Percentiles rank a stretch among this genome's conserved stretches.
phyloP scores from a whole-genome alignment of 2,888 invertebrate genomes.

The Chloroclysta siterata region DNA sequence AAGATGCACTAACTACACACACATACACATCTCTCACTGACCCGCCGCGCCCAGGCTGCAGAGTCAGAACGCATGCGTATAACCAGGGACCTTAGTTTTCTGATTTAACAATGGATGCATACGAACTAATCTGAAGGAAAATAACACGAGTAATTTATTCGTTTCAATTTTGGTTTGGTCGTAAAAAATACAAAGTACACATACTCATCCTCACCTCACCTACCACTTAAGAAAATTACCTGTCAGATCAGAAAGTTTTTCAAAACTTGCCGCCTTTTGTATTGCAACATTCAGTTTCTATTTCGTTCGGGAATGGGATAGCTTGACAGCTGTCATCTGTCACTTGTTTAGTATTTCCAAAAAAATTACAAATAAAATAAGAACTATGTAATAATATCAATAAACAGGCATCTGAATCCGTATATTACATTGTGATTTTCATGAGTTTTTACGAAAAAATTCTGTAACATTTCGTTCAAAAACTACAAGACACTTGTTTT shows the following conservation, averaged over 20 bases:
- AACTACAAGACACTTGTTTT: background rate
- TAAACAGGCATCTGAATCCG: background rate
- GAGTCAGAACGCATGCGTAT: background rate
- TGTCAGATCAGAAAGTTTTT: slow-evolving; percentile 3
- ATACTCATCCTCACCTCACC: too few relatives aligned
- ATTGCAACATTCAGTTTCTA: background rate
- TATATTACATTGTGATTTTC: too few relatives aligned
- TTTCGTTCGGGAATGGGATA: slow-evolving; percentile 43
- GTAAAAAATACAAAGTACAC: background rate
- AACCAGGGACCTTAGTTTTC: background rate
- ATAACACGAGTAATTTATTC: too few relatives aligned
- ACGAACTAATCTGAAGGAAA: background rate
- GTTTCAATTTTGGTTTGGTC: too few relatives aligned
- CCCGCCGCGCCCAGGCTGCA: background rate
- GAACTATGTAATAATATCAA: background rate
- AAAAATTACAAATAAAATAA: too few relatives aligned
- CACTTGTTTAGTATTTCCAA: too few relatives aligned
- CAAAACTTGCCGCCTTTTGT: slow-evolving; percentile 1
- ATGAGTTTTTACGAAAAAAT: too few relatives aligned
- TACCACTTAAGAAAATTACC: too few relatives aligned
- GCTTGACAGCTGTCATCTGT: slow-evolving; percentile 4
- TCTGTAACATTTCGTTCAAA: background rate
- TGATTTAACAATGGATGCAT: background rate
- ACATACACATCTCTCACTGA: background rate
- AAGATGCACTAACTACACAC: background rate